These are phyloP conservation scores for Leuciscus idus DNA, from an alignment of 2,113 vertebrate genomes.

Conservation along the genomic window DNA sequence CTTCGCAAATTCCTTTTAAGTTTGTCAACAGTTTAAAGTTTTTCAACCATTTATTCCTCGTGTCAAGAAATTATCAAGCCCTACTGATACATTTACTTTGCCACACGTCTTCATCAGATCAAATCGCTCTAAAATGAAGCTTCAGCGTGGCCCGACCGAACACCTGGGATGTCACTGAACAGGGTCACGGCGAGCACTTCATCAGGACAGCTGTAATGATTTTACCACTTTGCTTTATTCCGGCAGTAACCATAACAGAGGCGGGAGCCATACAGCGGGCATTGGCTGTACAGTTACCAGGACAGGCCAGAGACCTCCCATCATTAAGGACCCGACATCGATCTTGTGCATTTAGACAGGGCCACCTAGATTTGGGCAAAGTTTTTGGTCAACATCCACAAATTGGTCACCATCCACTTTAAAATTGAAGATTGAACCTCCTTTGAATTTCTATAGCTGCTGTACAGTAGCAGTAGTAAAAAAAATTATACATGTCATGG, in stretches of 20 bases:
- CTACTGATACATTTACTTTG: slow-evolving; percentile 10
- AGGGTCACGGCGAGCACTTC: slow-evolving; percentile 65
- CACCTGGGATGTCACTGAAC: slow-evolving; percentile 74
- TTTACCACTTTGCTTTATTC: slow-evolving; percentile 74
- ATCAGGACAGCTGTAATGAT: slow-evolving; percentile 72
- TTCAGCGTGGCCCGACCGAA: slow-evolving; percentile 63
- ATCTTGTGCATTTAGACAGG: slow-evolving; percentile 15
- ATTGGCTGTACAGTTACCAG: slow-evolving; percentile 66
- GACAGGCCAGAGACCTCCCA: slow-evolving; percentile 49
- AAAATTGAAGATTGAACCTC: background rate
- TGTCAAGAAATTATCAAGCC: background rate
- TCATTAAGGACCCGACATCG: slow-evolving; percentile 17
- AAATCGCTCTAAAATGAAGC: slow-evolving; percentile 69
- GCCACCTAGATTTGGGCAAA: background rate
- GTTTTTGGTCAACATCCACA: background rate
- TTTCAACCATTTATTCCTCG: slow-evolving; percentile 1
- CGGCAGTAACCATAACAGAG: slow-evolving; percentile 76
- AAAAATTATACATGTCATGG: background rate
- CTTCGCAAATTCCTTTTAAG: background rate
- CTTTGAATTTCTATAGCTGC: background rate
- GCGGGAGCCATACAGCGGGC: slow-evolving; percentile 67
- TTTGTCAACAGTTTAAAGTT: background rate
- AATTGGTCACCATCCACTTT: background rate
- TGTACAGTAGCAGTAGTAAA: background rate
- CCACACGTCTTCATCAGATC: slow-evolving; percentile 55